These are phyloP conservation scores for Pantala flavescens DNA, from an alignment of 1,140 invertebrate species.

Conservation along the genomic window DNA sequence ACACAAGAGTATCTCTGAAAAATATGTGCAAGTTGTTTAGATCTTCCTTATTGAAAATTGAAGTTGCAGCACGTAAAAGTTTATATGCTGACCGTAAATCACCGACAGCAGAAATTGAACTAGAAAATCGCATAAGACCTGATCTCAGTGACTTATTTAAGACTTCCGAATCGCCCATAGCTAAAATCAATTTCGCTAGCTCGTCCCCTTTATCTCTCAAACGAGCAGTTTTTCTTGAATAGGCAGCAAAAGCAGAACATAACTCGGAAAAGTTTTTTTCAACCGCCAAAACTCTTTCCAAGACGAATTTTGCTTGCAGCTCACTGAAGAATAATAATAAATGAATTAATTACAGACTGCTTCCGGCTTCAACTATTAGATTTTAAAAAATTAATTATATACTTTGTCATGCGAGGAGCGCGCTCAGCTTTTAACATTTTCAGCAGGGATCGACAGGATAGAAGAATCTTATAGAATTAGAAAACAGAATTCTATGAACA, in stretches of 20 bases:
- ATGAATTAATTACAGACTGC: too few species aligned
- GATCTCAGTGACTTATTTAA: constrained; percentile 28
- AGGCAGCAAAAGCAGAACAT: constrained; percentile 51
- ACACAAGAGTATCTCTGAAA: not conserved
- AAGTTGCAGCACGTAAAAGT: not conserved
- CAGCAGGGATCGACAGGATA: too few species aligned
- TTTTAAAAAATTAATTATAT: not conserved
- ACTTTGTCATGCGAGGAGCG: not conserved
- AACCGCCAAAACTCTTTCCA: constrained; percentile 53
- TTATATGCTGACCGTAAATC: constrained; percentile 45
- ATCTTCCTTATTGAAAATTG: too few species aligned
- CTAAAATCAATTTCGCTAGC: not conserved
- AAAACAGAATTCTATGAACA: too few species aligned
- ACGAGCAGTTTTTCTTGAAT: constrained; percentile 57
- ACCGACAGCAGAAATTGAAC: constrained; percentile 51
- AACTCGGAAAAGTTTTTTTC: constrained; percentile 59
- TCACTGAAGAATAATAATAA: constrained; percentile 30
- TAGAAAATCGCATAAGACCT: constrained; percentile 50
- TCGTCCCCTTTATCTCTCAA: constrained; percentile 23
- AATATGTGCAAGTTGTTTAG: too few species aligned
- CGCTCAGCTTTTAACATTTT: not conserved
- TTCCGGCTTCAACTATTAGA: not conserved
- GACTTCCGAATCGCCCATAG: not conserved
- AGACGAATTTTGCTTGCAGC: constrained; percentile 58
- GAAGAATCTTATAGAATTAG: too few species aligned